phyloP scores from a whole-genome alignment of 2,113 vertebrate species.

The Apistogramma diplotaenia region DNA sequence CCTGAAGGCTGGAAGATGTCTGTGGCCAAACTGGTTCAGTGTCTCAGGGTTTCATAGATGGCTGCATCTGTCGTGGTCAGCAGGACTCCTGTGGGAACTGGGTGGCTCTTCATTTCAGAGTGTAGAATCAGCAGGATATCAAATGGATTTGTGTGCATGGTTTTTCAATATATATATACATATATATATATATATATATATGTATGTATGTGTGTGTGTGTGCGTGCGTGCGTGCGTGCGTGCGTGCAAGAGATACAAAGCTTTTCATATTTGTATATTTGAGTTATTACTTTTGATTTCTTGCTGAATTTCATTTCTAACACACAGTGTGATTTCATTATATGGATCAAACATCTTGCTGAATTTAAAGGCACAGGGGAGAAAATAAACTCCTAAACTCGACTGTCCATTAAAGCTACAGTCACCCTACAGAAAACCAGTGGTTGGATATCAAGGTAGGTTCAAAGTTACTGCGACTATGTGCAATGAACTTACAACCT shows the following conservation, averaged over 20 bases:
- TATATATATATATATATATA: neutral
- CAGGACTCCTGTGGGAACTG: neutral
- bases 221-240: neutral
- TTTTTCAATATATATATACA: neutral
- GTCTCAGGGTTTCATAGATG: constrained; percentile 26
- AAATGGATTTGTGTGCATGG: neutral
- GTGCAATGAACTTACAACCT: neutral
- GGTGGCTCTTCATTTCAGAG: neutral
- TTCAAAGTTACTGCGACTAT: neutral
- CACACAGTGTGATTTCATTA: neutral
- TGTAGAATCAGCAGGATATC: constrained; percentile 20
- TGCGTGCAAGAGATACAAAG: neutral
- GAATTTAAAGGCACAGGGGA: neutral
- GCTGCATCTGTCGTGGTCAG: constrained; percentile 32
- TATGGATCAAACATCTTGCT: neutral
- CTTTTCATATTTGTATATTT: neutral
- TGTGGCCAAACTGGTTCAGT: neutral
- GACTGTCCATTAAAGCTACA: neutral
- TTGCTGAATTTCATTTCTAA: neutral
- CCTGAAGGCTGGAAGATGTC: neutral
- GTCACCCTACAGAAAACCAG: neutral
- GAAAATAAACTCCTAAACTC: neutral
- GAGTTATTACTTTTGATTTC: neutral
- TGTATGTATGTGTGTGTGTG: neutral
- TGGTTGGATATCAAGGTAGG: neutral